Percentiles rank a stretch among this genome's conserved stretches.
Evolutionary conservation across 2,888 invertebrate genomes (phyloP).

Genomic region (Epistrophe grossulariae): DNA sequence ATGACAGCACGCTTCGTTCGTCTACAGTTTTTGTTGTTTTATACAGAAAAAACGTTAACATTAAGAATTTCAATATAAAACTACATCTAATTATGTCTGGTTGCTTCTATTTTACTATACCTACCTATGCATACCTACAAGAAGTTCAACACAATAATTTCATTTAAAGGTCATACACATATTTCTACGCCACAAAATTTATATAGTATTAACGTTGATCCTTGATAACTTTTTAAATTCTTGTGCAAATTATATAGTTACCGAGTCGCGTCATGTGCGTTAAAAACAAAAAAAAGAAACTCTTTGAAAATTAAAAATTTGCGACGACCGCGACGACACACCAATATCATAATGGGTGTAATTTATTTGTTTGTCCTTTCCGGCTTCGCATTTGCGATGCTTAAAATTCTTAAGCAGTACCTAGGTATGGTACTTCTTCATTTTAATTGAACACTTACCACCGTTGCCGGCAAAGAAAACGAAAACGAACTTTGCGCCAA

Average conservation of each 20-base stretch:
- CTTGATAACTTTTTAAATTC: slow-evolving; percentile 1
- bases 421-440: too few species aligned
- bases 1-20: too few species aligned
- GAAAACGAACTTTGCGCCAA: slow-evolving; percentile 1
- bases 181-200: background rate
- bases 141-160: background rate
- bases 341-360: background rate
- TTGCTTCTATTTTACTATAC: background rate
- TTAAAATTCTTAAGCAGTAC: slow-evolving; percentile 35
- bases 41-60: too few species aligned
- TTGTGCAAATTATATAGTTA: slow-evolving; percentile 12
- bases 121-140: too few species aligned
- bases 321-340: background rate
- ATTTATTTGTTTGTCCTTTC: slow-evolving; percentile 67
- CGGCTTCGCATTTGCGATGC: slow-evolving; percentile 50
- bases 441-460: slow-evolving; percentile 35
- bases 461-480: slow-evolving; percentile 15
- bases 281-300: background rate
- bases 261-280: slow-evolving; percentile 5
- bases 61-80: too few species aligned
- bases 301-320: slow-evolving; percentile 17
- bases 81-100: too few species aligned
- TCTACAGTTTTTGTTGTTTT: too few species aligned
- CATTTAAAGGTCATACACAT: background rate
- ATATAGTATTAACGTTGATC: background rate